Percentiles rank a stretch among this genome's conserved stretches.
Conservation (phyloP, 2,797 vertebrate genomes). For the Gallinago stenura region DNA sequence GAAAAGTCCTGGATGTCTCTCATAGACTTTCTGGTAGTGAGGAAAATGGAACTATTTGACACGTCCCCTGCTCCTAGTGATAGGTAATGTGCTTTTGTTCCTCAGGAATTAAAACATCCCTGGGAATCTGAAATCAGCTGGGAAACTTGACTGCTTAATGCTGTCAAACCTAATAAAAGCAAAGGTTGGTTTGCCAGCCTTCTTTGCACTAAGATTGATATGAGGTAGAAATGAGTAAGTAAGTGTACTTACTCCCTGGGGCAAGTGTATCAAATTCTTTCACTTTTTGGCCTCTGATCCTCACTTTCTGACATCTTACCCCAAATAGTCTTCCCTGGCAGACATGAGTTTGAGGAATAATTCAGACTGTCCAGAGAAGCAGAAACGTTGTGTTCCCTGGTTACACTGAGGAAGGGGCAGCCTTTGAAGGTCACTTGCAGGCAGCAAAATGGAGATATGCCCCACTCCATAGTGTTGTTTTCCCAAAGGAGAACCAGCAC, state of each 20-base stretch:
- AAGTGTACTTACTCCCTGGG: not conserved
- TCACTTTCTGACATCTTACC: not conserved
- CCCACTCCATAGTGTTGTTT: accelerated
- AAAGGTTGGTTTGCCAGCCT: not conserved
- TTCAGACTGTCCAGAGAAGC: not conserved
- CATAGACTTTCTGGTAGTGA: not conserved
- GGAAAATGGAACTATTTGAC: not conserved
- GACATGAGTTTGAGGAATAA: not conserved
- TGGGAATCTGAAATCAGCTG: not conserved
- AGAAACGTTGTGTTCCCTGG: not conserved
- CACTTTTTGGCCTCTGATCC: not conserved
- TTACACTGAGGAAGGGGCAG: accelerated
- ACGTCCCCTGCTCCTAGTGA: not conserved
- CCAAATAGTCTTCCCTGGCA: not conserved
- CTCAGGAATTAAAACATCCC: not conserved
- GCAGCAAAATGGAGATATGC: not conserved
- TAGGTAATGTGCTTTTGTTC: not conserved
- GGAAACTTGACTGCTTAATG: not conserved
- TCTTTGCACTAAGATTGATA: not conserved
- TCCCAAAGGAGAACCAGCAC: not conserved
- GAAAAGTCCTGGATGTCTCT: not conserved
- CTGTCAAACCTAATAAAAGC: not conserved
- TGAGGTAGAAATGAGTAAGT: not conserved
- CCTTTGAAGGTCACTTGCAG: not conserved
- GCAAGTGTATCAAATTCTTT: not conserved